phyloP scores from a whole-genome alignment of 2,888 invertebrate genomes.

The Osedax frankpressi region DNA sequence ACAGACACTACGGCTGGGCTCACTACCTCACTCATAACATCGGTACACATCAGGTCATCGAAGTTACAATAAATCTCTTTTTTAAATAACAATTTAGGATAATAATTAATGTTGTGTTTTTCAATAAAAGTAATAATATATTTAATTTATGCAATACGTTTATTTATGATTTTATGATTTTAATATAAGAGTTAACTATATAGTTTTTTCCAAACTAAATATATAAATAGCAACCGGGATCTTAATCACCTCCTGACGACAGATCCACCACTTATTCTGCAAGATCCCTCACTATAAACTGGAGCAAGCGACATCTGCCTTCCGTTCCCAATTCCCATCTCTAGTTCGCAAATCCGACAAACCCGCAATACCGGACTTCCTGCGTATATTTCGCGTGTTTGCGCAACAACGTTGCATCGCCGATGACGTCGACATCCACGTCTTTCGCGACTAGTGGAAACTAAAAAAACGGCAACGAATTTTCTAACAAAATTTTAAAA shows the following conservation, averaged over 20 bases:
- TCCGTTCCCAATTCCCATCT: slow-evolving; percentile 31
- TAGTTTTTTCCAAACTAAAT: too few species aligned
- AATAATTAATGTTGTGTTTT: too few species aligned
- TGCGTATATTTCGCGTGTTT: slow-evolving; percentile 30
- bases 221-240: too few species aligned
- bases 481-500: too few species aligned
- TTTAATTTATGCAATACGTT: too few species aligned
- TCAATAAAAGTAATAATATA: too few species aligned
- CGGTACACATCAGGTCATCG: slow-evolving; percentile 31
- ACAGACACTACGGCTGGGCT: slow-evolving; percentile 35
- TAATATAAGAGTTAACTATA: too few species aligned
- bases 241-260: too few species aligned
- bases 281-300: slow-evolving; percentile 36
- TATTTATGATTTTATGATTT: too few species aligned
- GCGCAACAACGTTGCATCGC: background rate
- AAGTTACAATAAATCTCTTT: too few species aligned
- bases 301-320: slow-evolving; percentile 33
- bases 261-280: slow-evolving; percentile 35
- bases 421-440: slow-evolving; percentile 4
- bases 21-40: slow-evolving; percentile 35
- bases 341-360: slow-evolving; percentile 30
- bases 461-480: too few species aligned
- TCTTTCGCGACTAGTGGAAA: background rate
- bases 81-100: too few species aligned
- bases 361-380: slow-evolving; percentile 30